Evolutionary conservation across 2,888 invertebrate genomes (phyloP).

Genomic region (Molorchus minor): DNA sequence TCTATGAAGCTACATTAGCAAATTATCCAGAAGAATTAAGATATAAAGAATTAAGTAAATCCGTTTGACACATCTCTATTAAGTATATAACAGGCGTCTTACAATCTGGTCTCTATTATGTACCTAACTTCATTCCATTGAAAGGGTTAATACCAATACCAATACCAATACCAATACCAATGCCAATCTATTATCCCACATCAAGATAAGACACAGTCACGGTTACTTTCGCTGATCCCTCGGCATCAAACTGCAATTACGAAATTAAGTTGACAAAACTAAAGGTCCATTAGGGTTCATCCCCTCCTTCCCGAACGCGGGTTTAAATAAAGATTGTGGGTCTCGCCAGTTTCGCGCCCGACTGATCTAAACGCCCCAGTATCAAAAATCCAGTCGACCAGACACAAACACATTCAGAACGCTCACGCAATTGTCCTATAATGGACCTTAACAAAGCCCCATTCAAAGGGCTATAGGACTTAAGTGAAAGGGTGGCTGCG

Average conservation of each 20-base stretch:
- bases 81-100: too few relatives aligned
- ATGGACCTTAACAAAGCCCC: conserved; percentile 57
- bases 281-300: conserved; percentile 25
- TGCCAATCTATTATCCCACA: too few relatives aligned
- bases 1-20: too few relatives aligned
- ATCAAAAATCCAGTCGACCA: conserved; percentile 41
- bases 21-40: too few relatives aligned
- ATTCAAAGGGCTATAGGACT: conserved; percentile 31
- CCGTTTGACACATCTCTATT: too few relatives aligned
- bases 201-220: too few relatives aligned
- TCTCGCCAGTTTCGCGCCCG: conserved; percentile 52
- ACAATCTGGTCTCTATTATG: too few relatives aligned
- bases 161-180: too few relatives aligned
- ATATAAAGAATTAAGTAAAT: too few relatives aligned
- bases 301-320: conserved; percentile 27
- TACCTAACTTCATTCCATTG: too few relatives aligned
- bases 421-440: conserved; percentile 58
- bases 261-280: conserved; percentile 34
- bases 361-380: conserved; percentile 40
- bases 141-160: too few relatives aligned
- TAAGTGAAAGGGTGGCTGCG: conserved; percentile 58
- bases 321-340: conserved; percentile 44
- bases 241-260: conserved; percentile 35
- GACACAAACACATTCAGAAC: conserved; percentile 55
- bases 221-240: conserved; percentile 24